A percentile compares a stretch with the other conserved stretches of the same genome.
phyloP scores from a whole-genome alignment of 2,113 vertebrate genomes.

The Centrocercus urophasianus region DNA sequence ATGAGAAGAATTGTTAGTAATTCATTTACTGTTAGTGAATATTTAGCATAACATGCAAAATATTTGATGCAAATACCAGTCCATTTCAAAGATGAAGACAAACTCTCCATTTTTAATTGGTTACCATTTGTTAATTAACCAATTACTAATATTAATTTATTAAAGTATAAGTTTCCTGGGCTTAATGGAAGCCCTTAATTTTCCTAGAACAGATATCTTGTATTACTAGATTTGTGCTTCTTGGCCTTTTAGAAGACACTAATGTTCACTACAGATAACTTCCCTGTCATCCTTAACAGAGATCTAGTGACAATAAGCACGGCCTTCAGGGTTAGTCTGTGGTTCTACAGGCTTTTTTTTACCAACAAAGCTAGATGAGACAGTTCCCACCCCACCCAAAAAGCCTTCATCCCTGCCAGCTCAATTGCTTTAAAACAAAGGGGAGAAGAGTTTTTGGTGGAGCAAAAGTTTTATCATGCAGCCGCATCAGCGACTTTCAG shows the following conservation, averaged over 20 bases:
- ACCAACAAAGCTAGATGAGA: background rate
- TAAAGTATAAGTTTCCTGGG: background rate
- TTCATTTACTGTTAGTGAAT: background rate
- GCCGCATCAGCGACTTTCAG: background rate
- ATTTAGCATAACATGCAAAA: background rate
- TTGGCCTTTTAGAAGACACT: background rate
- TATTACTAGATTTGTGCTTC: background rate
- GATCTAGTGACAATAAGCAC: background rate
- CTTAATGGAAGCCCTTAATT: background rate
- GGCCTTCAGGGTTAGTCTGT: conserved; percentile 11
- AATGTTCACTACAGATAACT: background rate
- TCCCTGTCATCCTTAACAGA: background rate
- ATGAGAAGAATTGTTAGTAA: background rate
- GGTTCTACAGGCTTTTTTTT: background rate
- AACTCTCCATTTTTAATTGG: background rate
- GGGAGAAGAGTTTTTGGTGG: background rate
- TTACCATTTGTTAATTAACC: too few relatives aligned
- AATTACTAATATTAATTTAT: background rate
- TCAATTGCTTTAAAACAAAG: background rate
- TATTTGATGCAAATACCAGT: background rate
- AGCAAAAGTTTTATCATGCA: background rate
- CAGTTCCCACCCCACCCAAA: background rate
- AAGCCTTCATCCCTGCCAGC: background rate
- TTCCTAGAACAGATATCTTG: background rate
- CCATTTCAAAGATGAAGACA: background rate